Evolutionary conservation across 2,797 vertebrate species (phyloP), one percentile per base, ranked within the genome.

Genomic region (Chromis chromis): DNA sequence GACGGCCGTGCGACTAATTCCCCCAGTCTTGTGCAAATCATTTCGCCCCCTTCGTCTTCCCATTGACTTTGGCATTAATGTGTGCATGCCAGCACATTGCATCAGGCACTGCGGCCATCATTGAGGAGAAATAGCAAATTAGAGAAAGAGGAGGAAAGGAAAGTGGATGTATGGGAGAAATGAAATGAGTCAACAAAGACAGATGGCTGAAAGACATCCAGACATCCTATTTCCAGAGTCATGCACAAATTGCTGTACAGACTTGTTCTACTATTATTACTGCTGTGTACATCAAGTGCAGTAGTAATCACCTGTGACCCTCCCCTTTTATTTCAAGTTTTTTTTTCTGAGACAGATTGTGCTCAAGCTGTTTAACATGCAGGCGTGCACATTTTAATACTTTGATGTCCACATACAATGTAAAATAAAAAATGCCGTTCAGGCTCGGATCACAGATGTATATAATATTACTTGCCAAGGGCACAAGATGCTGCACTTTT

Each of bases 11-110:
- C 65, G 68, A 56, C 75, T 74, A 74, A 92, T 84, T 71, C 83
- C 74, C 67, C 55, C 65, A 76, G 74, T 63, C 78, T 70, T 53
- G 76, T 66, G 82, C 82, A 86, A 91, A 90, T 91, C 82, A 88
- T 70, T 74, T 73, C 67, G 16, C 71, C 76, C 67, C 58, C 55
- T 78, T 66, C 21, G 19, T 76, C 72, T 78, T 74, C 70, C 63
- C 76, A 86, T 86, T 84, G 81, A 88, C 75, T 86, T 74, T 85
- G 72, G 78, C 49, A 25, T 86, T 85, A 87, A 87, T 81, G 74
- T 39, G 56, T 40, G 70, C 54, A 77, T 19, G 70, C 76, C 66
- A n/a, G 79, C 62, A 36, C 39, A 5, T 44, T 61, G 67, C 84
- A 83, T 85, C 84, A 72, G 74, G 73, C 36, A 2, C 69, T 3